Conservation (phyloP, 2,888 invertebrate genomes). For the Candidula unifasciata region DNA sequence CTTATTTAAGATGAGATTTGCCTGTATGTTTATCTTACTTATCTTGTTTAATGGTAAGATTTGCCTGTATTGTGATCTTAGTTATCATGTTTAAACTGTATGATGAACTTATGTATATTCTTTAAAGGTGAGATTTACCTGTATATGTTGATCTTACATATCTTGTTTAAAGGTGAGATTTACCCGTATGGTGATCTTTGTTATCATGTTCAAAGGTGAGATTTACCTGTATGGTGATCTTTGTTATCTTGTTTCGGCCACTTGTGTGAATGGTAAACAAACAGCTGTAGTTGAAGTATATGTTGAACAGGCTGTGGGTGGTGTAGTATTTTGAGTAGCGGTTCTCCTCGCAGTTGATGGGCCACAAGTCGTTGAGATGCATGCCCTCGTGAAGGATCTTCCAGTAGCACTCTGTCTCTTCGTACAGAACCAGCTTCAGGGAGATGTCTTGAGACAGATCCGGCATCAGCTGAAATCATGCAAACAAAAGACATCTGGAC, state of each 20-base stretch:
- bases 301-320: constrained; percentile 50
- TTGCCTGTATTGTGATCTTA: no score
- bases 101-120: no score
- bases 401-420: constrained; percentile 51
- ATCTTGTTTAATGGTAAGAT: no score
- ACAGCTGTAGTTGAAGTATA: constrained; percentile 51
- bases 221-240: constrained; percentile 50
- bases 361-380: constrained; percentile 50
- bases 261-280: constrained; percentile 50
- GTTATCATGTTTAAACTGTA: no score
- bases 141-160: background rate
- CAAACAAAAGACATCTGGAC: background rate
- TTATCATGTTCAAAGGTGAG: background rate
- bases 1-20: no score
- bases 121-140: no score
- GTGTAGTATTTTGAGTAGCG: constrained; percentile 46
- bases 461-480: constrained; percentile 35
- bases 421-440: constrained; percentile 47
- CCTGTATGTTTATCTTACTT: no score
- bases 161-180: no score
- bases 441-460: constrained; percentile 48
- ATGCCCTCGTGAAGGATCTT: constrained; percentile 41
- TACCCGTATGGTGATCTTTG: no score
- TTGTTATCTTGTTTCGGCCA: constrained; percentile 49
- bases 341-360: constrained; percentile 50